Evolutionary conservation across 1,140 invertebrate species (phyloP).

Genomic region (Ceratina australensis): DNA sequence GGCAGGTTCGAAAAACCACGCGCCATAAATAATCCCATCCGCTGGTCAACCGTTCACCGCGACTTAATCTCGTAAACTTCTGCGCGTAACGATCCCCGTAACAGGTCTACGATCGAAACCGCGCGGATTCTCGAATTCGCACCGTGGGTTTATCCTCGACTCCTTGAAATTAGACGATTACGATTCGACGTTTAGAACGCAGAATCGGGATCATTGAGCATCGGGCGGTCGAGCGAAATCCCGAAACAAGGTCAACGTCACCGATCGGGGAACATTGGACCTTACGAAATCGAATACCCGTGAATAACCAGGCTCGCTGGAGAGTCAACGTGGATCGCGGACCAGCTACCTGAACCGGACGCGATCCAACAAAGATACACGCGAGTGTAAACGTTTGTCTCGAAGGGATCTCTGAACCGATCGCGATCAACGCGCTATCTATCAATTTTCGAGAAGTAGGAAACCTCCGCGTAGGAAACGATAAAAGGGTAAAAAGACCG

Average conservation of each 20-base stretch:
- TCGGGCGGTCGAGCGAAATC: background rate
- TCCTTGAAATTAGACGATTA: conserved; percentile 5
- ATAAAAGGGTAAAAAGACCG: background rate
- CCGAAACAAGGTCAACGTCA: conserved; percentile 28
- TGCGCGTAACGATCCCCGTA: background rate
- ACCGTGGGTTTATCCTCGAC: background rate
- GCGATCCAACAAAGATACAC: background rate
- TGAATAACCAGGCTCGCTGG: background rate
- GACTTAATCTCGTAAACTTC: background rate
- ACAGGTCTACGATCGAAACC: background rate
- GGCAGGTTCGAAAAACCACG: background rate
- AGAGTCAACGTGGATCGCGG: background rate
- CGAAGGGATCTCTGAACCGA: background rate
- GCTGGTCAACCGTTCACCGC: background rate
- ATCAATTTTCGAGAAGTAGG: conserved; percentile 1
- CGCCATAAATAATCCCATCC: background rate
- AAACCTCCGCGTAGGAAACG: background rate
- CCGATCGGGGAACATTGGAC: background rate
- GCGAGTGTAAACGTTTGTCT: too few species aligned
- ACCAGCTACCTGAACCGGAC: background rate
- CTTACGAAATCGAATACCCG: conserved; percentile 15
- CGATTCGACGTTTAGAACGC: conserved; percentile 1
- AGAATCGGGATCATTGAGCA: background rate
- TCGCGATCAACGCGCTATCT: background rate
- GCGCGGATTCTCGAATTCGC: background rate